These are phyloP conservation scores for Loxodonta africana DNA, from an alignment of 2,113 vertebrate species.

Conservation along the genomic window DNA sequence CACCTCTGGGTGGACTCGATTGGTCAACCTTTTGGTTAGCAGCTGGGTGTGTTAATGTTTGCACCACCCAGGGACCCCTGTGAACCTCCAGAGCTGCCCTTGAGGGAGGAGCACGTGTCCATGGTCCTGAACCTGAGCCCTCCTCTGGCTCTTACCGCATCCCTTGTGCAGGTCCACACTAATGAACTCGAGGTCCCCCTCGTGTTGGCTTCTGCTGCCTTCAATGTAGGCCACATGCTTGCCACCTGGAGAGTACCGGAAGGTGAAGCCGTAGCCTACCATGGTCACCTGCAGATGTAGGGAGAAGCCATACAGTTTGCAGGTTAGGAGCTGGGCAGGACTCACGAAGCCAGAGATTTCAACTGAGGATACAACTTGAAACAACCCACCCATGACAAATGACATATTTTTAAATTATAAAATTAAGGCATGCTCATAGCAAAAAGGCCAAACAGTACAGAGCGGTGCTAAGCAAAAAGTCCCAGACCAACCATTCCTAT, in stretches of 20 bases:
- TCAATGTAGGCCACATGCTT: conserved; percentile 91
- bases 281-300: conserved; percentile 90
- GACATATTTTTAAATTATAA: background rate
- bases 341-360: background rate
- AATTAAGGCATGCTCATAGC: background rate
- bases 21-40: too few relatives aligned
- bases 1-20: too few relatives aligned
- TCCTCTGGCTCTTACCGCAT: conserved; percentile 88
- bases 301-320: background rate
- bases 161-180: conserved; percentile 96
- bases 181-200: conserved; percentile 94
- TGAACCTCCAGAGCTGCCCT: background rate
- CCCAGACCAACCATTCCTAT: background rate
- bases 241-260: conserved; percentile 94
- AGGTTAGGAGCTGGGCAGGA: background rate
- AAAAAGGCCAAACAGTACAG: background rate
- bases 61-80: background rate
- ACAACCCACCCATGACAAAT: background rate
- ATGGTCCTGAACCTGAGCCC: background rate
- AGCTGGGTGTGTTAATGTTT: too few relatives aligned
- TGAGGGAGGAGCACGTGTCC: background rate
- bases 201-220: conserved; percentile 92
- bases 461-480: background rate
- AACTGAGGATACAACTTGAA: rapidly evolving
- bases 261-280: conserved; percentile 92